Evolutionary conservation across 2,113 vertebrate genomes (phyloP).

Genomic region (Cyanoliseus patagonus): DNA sequence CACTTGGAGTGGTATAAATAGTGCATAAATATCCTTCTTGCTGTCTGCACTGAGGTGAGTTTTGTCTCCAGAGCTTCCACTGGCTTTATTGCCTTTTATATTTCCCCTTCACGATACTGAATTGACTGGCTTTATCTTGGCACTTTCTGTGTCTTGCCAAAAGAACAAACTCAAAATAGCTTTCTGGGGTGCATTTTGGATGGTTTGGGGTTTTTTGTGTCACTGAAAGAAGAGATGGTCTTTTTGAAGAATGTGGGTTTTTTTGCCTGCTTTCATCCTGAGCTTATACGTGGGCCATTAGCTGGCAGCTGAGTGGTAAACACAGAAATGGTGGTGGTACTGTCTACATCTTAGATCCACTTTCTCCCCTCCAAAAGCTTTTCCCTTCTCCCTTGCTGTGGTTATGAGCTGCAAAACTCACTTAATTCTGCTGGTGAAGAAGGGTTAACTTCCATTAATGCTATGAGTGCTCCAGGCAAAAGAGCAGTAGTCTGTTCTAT

Average conservation of each 20-base stretch:
- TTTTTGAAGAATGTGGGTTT: slow-evolving; percentile 23
- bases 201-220: background rate
- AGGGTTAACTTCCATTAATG: slow-evolving; percentile 40
- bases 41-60: slow-evolving; percentile 27
- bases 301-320: slow-evolving; percentile 50
- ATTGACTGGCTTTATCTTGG: slow-evolving; percentile 25
- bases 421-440: background rate
- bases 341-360: background rate
- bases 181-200: slow-evolving; percentile 1
- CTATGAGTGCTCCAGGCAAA: slow-evolving; percentile 31
- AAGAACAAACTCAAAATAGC: slow-evolving; percentile 45
- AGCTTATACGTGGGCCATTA: slow-evolving; percentile 37
- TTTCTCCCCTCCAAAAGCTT: slow-evolving; percentile 23
- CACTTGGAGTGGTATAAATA: slow-evolving; percentile 24
- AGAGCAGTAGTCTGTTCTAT: slow-evolving; percentile 29
- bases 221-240: background rate
- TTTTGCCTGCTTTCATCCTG: slow-evolving; percentile 28
- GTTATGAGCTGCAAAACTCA: slow-evolving; percentile 26
- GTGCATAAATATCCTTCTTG: slow-evolving; percentile 28
- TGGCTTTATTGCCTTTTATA: background rate
- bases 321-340: slow-evolving; percentile 32
- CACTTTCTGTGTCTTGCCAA: slow-evolving; percentile 4
- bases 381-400: slow-evolving; percentile 25
- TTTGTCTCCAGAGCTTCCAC: slow-evolving; percentile 43
- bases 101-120: background rate